A percentile compares a stretch with the other conserved stretches of the same genome.
Evolutionary conservation across 53 echinoderm and acorn worm species (phyloP).

Genomic region (Crossaster papposus): DNA sequence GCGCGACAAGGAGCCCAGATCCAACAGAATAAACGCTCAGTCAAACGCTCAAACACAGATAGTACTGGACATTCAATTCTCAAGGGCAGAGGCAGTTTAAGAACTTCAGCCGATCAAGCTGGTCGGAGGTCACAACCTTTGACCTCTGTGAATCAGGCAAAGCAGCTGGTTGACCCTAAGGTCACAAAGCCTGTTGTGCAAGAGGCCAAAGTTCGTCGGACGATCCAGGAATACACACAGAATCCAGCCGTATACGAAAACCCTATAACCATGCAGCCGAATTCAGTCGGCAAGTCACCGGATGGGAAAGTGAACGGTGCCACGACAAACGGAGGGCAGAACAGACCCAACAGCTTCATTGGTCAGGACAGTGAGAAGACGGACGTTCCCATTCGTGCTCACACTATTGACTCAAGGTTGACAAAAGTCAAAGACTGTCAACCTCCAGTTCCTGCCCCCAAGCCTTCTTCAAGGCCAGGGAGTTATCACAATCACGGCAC

Average conservation of each 20-base stretch:
- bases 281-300: not conserved
- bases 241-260: constrained; percentile 52
- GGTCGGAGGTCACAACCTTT: constrained; percentile 31
- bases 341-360: constrained; percentile 68
- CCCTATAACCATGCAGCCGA: constrained; percentile 18
- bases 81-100: constrained; percentile 40
- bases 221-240: constrained; percentile 53
- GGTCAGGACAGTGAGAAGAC: constrained; percentile 61
- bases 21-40: constrained; percentile 48
- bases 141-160: constrained; percentile 43
- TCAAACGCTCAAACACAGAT: constrained; percentile 3
- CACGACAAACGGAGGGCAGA: constrained; percentile 26
- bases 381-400: constrained; percentile 49
- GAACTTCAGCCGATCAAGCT: constrained; percentile 40
- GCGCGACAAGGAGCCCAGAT: constrained; percentile 1
- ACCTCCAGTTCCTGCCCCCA: constrained; percentile 51
- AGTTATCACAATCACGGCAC: constrained; percentile 72
- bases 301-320: not conserved
- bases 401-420: constrained; percentile 55
- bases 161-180: constrained; percentile 61
- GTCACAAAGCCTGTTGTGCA: constrained; percentile 64
- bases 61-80: constrained; percentile 7
- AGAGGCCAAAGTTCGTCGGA: constrained; percentile 54
- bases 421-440: constrained; percentile 23
- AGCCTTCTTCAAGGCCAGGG: constrained; percentile 60